Evolutionary conservation across 2,888 invertebrate genomes (phyloP).

Genomic region (Aquatica leii): DNA sequence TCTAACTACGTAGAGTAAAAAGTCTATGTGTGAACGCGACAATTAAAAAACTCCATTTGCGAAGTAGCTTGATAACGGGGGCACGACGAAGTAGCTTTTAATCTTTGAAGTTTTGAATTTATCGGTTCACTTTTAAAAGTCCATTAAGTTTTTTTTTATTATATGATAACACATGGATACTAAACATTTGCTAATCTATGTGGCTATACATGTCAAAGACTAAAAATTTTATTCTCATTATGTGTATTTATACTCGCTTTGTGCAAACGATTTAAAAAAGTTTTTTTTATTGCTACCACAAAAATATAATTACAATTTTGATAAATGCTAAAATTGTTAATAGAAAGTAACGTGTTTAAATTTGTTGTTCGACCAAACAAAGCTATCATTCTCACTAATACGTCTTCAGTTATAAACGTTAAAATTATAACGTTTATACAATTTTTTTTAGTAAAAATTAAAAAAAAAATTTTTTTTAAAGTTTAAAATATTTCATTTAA

Average conservation of each 20-base stretch:
- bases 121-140: conserved; percentile 26
- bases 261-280: conserved; percentile 36
- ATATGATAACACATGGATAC: conserved; percentile 29
- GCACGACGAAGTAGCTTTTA: neutral
- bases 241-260: conserved; percentile 30
- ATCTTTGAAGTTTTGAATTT: conserved; percentile 21
- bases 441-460: neutral
- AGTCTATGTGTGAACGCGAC: neutral
- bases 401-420: neutral
- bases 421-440: neutral
- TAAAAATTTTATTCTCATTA: conserved; percentile 21
- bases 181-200: conserved; percentile 24
- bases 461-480: neutral
- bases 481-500: too few relatives aligned
- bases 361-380: neutral
- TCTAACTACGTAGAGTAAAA: conserved; percentile 8
- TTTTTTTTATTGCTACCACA: conserved; percentile 37
- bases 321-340: conserved; percentile 6
- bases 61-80: neutral
- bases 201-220: conserved; percentile 17
- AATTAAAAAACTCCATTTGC: neutral
- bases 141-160: conserved; percentile 29
- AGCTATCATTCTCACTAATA: neutral
- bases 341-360: conserved; percentile 4
- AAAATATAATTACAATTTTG: conserved; percentile 28